Percentiles rank a stretch among this genome's conserved stretches.
Conservation (phyloP, 2,113 vertebrate genomes). For the Malurus elegans region DNA sequence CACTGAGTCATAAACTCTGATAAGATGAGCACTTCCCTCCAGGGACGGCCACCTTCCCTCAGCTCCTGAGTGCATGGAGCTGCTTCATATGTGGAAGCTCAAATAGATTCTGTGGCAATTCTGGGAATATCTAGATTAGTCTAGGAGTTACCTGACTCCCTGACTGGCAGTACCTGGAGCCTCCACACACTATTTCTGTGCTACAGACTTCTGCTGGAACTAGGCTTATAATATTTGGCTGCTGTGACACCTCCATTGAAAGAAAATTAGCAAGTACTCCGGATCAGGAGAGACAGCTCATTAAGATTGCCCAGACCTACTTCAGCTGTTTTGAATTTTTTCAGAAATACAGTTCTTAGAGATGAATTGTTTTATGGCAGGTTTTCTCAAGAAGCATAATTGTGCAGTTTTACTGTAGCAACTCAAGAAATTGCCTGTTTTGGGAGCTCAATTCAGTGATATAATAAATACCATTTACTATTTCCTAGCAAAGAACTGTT, state of each 20-base stretch:
- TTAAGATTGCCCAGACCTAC: background rate
- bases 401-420: background rate
- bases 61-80: background rate
- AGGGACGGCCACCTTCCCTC: background rate
- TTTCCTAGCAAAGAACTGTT: background rate
- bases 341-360: background rate
- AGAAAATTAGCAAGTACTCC: background rate
- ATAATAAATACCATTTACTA: background rate
- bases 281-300: background rate
- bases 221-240: background rate
- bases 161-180: fast-evolving
- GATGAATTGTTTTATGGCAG: background rate
- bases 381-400: background rate
- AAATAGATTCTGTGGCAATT: background rate
- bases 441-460: background rate
- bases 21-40: background rate
- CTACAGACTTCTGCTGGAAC: background rate
- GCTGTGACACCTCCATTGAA: background rate
- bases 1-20: background rate
- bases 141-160: background rate
- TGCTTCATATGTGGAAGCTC: background rate
- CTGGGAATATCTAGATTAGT: background rate
- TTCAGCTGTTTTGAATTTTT: background rate
- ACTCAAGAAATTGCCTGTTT: background rate
- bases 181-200: background rate